Percentiles rank a stretch among this genome's conserved stretches.
Evolutionary conservation across 2,888 invertebrate species (phyloP).

Genomic region (Agrilus cyanescens): DNA sequence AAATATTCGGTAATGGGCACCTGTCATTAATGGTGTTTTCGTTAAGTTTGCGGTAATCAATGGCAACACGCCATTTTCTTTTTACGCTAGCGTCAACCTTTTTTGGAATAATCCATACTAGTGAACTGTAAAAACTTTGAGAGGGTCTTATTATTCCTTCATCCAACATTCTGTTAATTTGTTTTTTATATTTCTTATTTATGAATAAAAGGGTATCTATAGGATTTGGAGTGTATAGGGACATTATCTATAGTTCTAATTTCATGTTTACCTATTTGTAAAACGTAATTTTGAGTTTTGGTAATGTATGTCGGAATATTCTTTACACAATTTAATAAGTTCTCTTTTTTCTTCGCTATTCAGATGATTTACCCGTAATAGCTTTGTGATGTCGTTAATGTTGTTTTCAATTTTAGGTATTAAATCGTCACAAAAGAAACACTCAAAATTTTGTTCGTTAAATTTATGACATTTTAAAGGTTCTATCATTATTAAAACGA

Average conservation of each 20-base stretch:
- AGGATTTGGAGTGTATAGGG: constrained; percentile 12
- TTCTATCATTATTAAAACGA: too few species aligned
- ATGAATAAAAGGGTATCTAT: constrained; percentile 12
- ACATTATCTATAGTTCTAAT: constrained; percentile 12
- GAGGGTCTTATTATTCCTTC: constrained; percentile 11
- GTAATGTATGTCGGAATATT: constrained; percentile 9
- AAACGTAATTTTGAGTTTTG: constrained; percentile 9
- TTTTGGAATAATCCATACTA: constrained; percentile 19
- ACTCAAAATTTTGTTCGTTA: neutral
- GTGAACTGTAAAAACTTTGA: constrained; percentile 15
- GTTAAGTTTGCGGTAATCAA: constrained; percentile 18
- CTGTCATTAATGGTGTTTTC: constrained; percentile 1
- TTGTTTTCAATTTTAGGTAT: too few species aligned
- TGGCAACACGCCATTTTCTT: constrained; percentile 16
- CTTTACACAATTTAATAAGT: too few species aligned
- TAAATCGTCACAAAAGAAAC: neutral
- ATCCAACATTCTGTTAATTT: too few species aligned
- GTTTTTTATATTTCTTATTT: constrained; percentile 10
- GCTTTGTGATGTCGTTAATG: constrained; percentile 1
- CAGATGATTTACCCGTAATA: constrained; percentile 10
- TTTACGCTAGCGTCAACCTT: constrained; percentile 15
- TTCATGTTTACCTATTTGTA: constrained; percentile 12
- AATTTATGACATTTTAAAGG: too few species aligned
- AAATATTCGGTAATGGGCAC: constrained; percentile 15
- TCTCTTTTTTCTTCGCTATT: constrained; percentile 12